These are phyloP conservation scores for Neopipo cinnamomea DNA, from an alignment of 2,113 vertebrate genomes.

Conservation along the genomic window DNA sequence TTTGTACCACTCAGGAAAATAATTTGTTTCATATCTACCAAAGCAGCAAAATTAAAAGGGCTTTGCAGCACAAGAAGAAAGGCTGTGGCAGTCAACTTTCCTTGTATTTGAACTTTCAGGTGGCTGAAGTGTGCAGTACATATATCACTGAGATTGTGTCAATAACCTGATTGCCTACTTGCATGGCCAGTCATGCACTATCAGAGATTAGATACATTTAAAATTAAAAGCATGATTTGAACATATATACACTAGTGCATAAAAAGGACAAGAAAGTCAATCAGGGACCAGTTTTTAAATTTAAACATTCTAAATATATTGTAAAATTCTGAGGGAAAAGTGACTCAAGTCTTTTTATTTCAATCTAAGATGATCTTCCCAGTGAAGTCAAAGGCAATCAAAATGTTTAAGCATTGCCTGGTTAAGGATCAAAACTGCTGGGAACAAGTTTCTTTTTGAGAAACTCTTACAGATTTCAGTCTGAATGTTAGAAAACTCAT, in stretches of 20 bases:
- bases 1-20: background rate
- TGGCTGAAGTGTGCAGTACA: background rate
- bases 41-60: background rate
- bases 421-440: background rate
- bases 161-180: background rate
- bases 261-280: background rate
- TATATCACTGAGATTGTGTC: background rate
- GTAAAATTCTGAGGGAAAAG: background rate
- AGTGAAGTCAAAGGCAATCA: background rate
- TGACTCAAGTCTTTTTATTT: fast-evolving
- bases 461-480: background rate
- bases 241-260: background rate
- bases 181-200: too few relatives aligned
- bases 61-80: background rate
- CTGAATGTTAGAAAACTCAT: background rate
- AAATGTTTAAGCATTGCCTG: background rate
- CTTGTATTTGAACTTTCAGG: background rate
- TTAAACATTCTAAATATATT: background rate
- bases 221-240: background rate
- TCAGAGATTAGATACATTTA: background rate
- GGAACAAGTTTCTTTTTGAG: background rate
- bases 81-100: background rate
- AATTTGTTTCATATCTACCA: background rate
- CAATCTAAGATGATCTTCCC: background rate
- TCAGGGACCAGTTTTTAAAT: background rate